A percentile compares a stretch with the other conserved stretches of the same genome.
Conservation (phyloP, 2,888 invertebrate species). For the Clusia tigrina region DNA sequence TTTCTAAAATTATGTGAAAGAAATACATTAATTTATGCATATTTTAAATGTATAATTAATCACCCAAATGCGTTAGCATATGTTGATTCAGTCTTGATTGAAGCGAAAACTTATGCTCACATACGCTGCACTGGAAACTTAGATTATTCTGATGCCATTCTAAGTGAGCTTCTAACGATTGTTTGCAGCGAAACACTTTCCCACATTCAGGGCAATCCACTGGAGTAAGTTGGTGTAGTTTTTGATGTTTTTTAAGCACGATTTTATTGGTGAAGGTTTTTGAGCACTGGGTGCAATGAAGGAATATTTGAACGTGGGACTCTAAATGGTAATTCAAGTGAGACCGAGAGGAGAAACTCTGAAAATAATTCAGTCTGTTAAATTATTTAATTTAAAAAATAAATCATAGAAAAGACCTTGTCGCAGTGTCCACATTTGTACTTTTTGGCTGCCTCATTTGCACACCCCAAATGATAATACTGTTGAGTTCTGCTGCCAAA, state of each 20-base stretch:
- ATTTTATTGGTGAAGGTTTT: constrained; percentile 75
- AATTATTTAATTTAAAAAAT: too few relatives aligned
- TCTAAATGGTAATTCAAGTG: constrained; percentile 78
- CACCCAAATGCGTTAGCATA: constrained; percentile 54
- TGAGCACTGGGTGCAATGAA: constrained; percentile 65
- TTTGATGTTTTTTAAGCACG: constrained; percentile 75
- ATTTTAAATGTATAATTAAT: constrained; percentile 23
- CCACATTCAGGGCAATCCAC: constrained; percentile 69
- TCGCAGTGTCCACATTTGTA: constrained; percentile 64
- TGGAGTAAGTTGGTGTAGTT: constrained; percentile 68
- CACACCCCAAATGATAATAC: constrained; percentile 73
- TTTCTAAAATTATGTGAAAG: constrained; percentile 40
- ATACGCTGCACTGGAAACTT: constrained; percentile 68
- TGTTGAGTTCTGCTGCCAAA: constrained; percentile 75
- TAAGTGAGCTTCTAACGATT: constrained; percentile 70
- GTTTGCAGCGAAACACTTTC: constrained; percentile 70
- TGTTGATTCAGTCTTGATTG: constrained; percentile 77
- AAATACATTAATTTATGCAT: neutral
- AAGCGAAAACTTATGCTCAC: constrained; percentile 69
- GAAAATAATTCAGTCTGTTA: constrained; percentile 44
- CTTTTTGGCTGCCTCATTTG: constrained; percentile 65
- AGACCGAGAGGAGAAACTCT: constrained; percentile 75
- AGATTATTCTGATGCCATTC: constrained; percentile 71
- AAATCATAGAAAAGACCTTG: constrained; percentile 45
- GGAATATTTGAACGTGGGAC: constrained; percentile 65